phyloP scores from a whole-genome alignment of 1,140 invertebrate species.

The Brachionus rotundiformis region DNA sequence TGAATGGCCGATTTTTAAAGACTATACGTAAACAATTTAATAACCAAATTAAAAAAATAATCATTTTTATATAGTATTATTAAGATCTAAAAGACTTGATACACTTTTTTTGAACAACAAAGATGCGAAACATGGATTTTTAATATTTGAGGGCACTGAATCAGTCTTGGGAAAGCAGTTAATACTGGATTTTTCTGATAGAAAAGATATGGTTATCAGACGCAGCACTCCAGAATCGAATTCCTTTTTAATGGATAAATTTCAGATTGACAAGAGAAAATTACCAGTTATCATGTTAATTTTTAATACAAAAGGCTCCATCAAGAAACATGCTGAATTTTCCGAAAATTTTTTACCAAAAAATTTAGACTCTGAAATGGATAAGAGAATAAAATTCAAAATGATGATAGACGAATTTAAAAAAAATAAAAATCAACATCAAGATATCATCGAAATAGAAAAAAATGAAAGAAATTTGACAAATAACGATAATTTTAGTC shows the following conservation, averaged over 20 bases:
- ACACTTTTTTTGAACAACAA: conserved; percentile 16
- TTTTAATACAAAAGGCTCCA: background rate
- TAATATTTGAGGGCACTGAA: background rate
- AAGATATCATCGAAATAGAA: background rate
- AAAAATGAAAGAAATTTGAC: background rate
- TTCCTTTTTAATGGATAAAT: background rate
- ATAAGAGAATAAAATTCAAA: background rate
- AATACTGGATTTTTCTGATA: conserved; percentile 24
- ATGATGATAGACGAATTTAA: background rate
- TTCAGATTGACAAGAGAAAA: background rate
- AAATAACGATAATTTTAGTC: background rate
- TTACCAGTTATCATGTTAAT: conserved; percentile 33
- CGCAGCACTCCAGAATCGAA: background rate
- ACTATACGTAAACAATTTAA: background rate
- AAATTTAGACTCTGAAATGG: background rate
- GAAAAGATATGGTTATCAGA: background rate
- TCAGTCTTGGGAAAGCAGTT: background rate
- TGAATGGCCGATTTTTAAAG: conserved; percentile 35
- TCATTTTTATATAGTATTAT: background rate
- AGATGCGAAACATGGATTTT: conserved; percentile 10
- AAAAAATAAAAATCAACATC: background rate
- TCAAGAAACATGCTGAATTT: background rate
- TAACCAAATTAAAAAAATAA: background rate
- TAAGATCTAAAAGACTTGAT: conserved; percentile 31
- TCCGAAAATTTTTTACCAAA: background rate